Evolutionary conservation across 2,888 invertebrate species (phyloP), one percentile per base, ranked within the genome.

Genomic region (Tribolium freemani): DNA sequence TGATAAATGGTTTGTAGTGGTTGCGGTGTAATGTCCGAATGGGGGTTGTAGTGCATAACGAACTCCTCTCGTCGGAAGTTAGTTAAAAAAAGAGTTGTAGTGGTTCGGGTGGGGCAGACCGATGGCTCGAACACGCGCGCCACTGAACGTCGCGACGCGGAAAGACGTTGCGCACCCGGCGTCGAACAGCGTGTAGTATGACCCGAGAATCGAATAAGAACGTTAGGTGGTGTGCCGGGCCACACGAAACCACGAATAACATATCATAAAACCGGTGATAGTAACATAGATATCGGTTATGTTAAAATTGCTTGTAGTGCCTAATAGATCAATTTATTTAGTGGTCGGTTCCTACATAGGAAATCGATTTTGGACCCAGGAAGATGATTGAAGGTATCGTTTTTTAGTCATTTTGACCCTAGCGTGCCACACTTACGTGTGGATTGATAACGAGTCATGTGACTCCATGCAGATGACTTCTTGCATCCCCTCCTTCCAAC

Each of bases 171-270:
- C 82, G 81, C 81, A 82, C 76, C 81, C 81, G 82, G 79, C 82
- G 81, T 81, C 81, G 80, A 76, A 79, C 76, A 82, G 80, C 82
- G 81, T 83, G 84, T 83, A 84, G 84, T 84, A 81, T 84, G 82
- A 80, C 79, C 78, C 81, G 83, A 82, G 83, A 80, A 79, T 78
- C 79, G 79, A 76, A 77, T 77, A 80, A 77, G 79, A 80, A 78
- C 80, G 82, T 78, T 75, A 79, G 79, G 78, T 81, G 79, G 76
- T 75, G 79, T 78, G 79, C 79, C 79, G 76, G 80, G 77, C 75
- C 76, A 75, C 76, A 74, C 76, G 74, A 78, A 75, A 79, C 77
- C 72, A 81, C 82, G 81, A 80, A 79, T 79, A 76, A 83, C 80
- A 83, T 82, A 82, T 82, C 83, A 82, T 79, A 77, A 77, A 73